Conservation (phyloP, 2,888 invertebrate genomes). For the Folsomia candida region DNA sequence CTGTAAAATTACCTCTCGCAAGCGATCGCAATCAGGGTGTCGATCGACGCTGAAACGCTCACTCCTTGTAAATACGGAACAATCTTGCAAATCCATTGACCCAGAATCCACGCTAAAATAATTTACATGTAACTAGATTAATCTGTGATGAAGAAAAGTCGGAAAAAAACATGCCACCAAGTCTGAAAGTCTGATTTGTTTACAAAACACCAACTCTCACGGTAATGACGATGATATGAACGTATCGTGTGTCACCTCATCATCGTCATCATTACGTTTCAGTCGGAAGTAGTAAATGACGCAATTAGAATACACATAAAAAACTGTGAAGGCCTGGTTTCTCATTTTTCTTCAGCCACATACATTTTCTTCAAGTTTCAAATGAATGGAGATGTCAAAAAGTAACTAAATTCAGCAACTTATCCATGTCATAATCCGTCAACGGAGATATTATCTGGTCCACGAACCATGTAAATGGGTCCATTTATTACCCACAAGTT, state of each 20-base stretch:
- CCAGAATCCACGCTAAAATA: constrained; percentile 60
- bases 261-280: too few relatives aligned
- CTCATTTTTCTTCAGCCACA: too few relatives aligned
- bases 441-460: constrained; percentile 14
- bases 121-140: background rate
- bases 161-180: background rate
- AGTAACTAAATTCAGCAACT: constrained; percentile 4
- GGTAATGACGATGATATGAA: too few relatives aligned
- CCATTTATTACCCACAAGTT: constrained; percentile 5
- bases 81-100: constrained; percentile 60
- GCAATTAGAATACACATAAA: background rate
- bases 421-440: constrained; percentile 17
- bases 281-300: background rate
- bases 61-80: constrained; percentile 62
- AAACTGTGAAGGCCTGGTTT: background rate
- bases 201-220: background rate
- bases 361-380: too few relatives aligned
- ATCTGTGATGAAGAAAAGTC: background rate
- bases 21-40: constrained; percentile 61
- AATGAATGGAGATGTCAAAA: too few relatives aligned
- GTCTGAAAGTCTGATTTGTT: background rate
- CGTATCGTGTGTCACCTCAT: too few relatives aligned
- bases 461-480: background rate
- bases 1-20: constrained; percentile 56
- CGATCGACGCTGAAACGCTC: constrained; percentile 61